phyloP scores from a whole-genome alignment of 2,888 invertebrate species.

The Calameuta filiformis region DNA sequence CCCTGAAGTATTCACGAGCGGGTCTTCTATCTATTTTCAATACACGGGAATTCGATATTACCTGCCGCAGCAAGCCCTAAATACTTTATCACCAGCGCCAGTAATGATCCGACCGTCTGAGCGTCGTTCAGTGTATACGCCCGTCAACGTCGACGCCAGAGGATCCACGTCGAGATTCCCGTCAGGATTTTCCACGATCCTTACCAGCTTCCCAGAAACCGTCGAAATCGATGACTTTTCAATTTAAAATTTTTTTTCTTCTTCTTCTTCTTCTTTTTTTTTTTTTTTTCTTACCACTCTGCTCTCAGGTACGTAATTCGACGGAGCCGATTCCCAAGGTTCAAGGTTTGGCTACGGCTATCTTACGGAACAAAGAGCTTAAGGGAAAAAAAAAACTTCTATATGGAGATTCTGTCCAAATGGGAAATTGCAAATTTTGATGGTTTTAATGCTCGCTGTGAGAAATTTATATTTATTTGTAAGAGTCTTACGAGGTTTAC shows the following conservation, averaged over 20 bases:
- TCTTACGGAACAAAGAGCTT: background rate
- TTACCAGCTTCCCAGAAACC: background rate
- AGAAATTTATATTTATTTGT: background rate
- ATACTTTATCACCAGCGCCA: conserved; percentile 33
- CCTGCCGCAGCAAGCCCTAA: conserved; percentile 33
- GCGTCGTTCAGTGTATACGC: background rate
- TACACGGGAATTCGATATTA: conserved; percentile 31
- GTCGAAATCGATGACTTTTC: background rate
- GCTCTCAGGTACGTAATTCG: background rate
- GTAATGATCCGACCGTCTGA: conserved; percentile 28
- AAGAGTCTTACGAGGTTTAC: background rate
- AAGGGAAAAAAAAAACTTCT: background rate
- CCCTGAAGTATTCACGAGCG: conserved; percentile 32
- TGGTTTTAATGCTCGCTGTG: background rate
- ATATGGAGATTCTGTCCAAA: background rate
- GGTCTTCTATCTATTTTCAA: conserved; percentile 38
- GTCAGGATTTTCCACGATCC: background rate
- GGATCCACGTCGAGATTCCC: background rate
- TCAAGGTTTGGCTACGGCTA: background rate
- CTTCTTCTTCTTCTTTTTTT: background rate
- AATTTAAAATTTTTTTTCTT: background rate
- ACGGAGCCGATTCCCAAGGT: background rate
- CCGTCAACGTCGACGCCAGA: conserved; percentile 1
- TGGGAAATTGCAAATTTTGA: background rate
- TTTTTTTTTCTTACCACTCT: background rate